phyloP scores from a whole-genome alignment of 1,140 invertebrate genomes.

The Diuraphis noxia region DNA sequence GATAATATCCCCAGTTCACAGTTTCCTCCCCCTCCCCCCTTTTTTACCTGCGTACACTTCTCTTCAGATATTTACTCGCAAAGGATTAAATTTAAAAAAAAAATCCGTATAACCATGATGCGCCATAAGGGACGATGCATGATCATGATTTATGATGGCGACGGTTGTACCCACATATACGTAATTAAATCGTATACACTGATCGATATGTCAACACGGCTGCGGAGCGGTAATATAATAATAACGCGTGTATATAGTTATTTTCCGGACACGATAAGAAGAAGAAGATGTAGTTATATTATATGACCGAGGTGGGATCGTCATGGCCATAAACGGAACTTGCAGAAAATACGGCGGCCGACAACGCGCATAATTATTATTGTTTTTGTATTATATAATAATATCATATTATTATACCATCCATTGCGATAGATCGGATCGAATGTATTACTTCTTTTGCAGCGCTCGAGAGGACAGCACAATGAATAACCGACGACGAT shows the following conservation, averaged over 20 bases:
- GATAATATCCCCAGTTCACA: neutral
- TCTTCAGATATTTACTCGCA: neutral
- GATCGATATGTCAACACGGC: neutral
- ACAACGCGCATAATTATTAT: constrained; percentile 11
- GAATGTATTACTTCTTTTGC: constrained; percentile 30
- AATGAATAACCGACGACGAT: neutral
- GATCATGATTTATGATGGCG: too few species aligned
- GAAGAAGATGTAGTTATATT: too few species aligned
- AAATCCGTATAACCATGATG: neutral
- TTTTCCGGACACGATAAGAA: too few species aligned
- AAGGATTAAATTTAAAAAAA: constrained; percentile 7
- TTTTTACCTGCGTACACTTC: neutral
- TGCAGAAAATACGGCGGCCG: constrained; percentile 17
- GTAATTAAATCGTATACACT: neutral
- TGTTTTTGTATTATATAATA: constrained; percentile 8
- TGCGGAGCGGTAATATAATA: neutral
- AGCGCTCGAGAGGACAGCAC: constrained; percentile 14
- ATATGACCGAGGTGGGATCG: neutral
- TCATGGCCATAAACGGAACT: constrained; percentile 32
- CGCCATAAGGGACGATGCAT: constrained; percentile 3
- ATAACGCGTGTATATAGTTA: too few species aligned
- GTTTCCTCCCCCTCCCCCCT: too few species aligned
- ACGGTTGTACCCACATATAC: too few species aligned
- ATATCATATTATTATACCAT: too few species aligned
- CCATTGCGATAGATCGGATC: neutral